A percentile compares a stretch with the other conserved stretches of the same genome.
Evolutionary conservation across 2,797 vertebrate genomes (phyloP).

Genomic region (Eidolon dupreanum): DNA sequence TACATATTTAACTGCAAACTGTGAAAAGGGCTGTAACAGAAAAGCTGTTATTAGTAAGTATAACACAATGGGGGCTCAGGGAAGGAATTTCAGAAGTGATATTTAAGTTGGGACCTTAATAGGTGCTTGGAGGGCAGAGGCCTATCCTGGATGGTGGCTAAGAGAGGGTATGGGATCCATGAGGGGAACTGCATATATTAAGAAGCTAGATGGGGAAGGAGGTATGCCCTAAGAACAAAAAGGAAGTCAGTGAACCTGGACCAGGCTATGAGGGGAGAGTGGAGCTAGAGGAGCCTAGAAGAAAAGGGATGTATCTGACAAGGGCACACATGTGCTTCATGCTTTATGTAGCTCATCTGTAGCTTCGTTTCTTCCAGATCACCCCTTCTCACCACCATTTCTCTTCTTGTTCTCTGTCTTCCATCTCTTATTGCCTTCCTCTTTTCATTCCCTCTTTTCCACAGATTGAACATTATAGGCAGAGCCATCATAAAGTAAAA

Average conservation of each 20-base stretch:
- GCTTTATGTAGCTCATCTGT: not conserved
- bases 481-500: not conserved
- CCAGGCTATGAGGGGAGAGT: not conserved
- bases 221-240: not conserved
- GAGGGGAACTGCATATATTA: not conserved
- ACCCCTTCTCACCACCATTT: not conserved
- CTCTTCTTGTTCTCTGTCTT: not conserved
- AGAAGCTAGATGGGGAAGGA: not conserved
- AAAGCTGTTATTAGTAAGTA: not conserved
- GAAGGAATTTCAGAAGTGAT: not conserved
- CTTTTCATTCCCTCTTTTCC: not conserved
- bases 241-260: not conserved
- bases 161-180: not conserved
- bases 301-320: fast-evolving
- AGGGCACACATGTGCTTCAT: fast-evolving
- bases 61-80: not conserved
- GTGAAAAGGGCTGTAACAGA: not conserved
- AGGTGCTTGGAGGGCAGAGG: not conserved
- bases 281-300: not conserved
- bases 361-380: not conserved
- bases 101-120: not conserved
- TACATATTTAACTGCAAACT: not conserved
- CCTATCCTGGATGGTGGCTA: not conserved
- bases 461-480: not conserved
- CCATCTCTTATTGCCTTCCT: too few species aligned